Evolutionary conservation across 1,140 invertebrate genomes (phyloP), one percentile per base, ranked within the genome.

Genomic region (Rhagoletis zephyria): DNA sequence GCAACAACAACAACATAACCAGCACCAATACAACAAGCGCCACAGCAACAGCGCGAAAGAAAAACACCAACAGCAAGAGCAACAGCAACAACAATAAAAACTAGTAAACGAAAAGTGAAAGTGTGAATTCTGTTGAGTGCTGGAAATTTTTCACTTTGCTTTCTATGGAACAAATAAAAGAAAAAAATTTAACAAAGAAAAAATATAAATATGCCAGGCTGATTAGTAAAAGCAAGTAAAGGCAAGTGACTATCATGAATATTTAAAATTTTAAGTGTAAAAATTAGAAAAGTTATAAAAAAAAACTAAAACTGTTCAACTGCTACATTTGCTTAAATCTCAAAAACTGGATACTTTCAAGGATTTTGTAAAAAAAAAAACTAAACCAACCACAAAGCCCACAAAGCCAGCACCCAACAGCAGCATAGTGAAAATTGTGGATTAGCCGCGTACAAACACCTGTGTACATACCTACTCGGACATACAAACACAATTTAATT

Each of bases 101-200:
- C 74, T n/a, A 81, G 74, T 30, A 59, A 81, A 81, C 74, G 74
- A 81, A 81, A 81, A 81, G 74, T 81, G 74, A 81, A 81, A 81
- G 74, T 81, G 74, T 81, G 74, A 81, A 81, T 81, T 81, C 74
- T 81, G 74, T 56, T 56, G 48, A 56, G 48, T 51, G 19, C 45
- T 56, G 48, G 56, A 81, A 81, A 59, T 56, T 81, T 51, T 51
- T 51, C 48, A 81, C 74, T 81, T 81, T 81, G 61, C 61, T 63
- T 63, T 63, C 61, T 14, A 63, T n/a, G 61, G 61, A 63, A 63
- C 74, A 81, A 81, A 51, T 51, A 77, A 48, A 30, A 5, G 7
- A 10, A 77, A 12, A 42, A 48, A 81, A 77, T n/a, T 45, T 19
- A 51, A 56, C 14, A 77, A 51, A 56, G 16, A 16, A 77, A 56